A percentile compares a stretch with the other conserved stretches of the same genome.
phyloP scores from a whole-genome alignment of 2,888 invertebrate genomes.

The Empis livida region DNA sequence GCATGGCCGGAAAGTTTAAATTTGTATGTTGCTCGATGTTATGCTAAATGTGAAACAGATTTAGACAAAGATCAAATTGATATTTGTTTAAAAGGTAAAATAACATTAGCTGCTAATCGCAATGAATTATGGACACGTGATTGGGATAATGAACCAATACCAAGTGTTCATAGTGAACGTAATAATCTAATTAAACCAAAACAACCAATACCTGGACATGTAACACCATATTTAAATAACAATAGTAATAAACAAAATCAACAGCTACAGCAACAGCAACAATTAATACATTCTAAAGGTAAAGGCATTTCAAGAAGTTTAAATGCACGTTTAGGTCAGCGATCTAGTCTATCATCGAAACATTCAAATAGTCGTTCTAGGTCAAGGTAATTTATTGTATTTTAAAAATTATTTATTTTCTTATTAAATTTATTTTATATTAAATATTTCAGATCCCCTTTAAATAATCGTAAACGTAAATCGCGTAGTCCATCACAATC shows the following conservation, averaged over 20 bases:
- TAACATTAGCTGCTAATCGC: slow-evolving; percentile 78
- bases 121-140: slow-evolving; percentile 81
- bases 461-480: slow-evolving; percentile 19
- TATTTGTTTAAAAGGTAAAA: slow-evolving; percentile 84
- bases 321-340: slow-evolving; percentile 44
- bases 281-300: slow-evolving; percentile 14
- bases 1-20: slow-evolving; percentile 69
- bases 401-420: neutral
- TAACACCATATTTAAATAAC: slow-evolving; percentile 39
- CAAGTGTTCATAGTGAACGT: slow-evolving; percentile 70
- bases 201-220: slow-evolving; percentile 32
- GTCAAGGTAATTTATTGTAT: slow-evolving; percentile 17
- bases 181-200: slow-evolving; percentile 41
- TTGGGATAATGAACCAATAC: slow-evolving; percentile 90
- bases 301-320: slow-evolving; percentile 43
- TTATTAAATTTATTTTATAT: neutral
- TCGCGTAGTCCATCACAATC: slow-evolving; percentile 35
- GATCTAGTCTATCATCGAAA: slow-evolving; percentile 25
- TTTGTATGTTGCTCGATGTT: slow-evolving; percentile 84
- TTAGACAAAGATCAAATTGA: slow-evolving; percentile 91
- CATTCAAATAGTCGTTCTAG: slow-evolving; percentile 23
- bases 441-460: slow-evolving; percentile 9
- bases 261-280: slow-evolving; percentile 14
- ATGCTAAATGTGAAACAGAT: slow-evolving; percentile 75
- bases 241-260: slow-evolving; percentile 15